Evolutionary conservation across 2,888 invertebrate genomes (phyloP), one percentile per base, ranked within the genome.

Genomic region (Baronia brevicornis): DNA sequence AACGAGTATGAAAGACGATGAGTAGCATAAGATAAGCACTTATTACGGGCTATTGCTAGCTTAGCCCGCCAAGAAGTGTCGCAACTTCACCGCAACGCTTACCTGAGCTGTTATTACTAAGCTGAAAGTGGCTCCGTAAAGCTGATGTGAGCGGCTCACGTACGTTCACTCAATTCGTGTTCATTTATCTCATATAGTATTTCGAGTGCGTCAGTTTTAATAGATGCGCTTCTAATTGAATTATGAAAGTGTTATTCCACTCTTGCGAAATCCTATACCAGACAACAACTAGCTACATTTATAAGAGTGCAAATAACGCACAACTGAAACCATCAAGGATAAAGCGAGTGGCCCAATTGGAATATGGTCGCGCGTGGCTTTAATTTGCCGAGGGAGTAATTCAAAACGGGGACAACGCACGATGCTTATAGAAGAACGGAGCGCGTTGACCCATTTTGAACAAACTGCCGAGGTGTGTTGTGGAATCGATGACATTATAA

Each of bases 391-490:
- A 71, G 70, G 67, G 66, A 73, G 66, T 56, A 68, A 73, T 73
- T 74, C 60, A 58, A 60, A 75, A 74, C 69, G 69, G 72, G 74
- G 73, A 74, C 77, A 72, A 59, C 63, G 65, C 57, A 65, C 67
- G 59, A 55, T 51, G 48, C 46, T 65, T 61, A 53, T 53, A 41
- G 54, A 58, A 64, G 60, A 63, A 54, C 50, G 60, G 58, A 56
- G 53, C 71, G 64, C 55, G 64, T 55, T 79, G 82, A 80, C 82
- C 80, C 78, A 82, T 75, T 80, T 82, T 61, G 71, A 70, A 63
- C 71, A 61, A 65, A 60, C 59, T 60, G 57, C 58, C 56, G 57
- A 67, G 65, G 60, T 69, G 67, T 61, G 66, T 60, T 52, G 62
- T 69, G 65, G 74, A 78, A 79, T 80, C 80, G 70, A 79, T 80